Evolutionary conservation across 2,113 vertebrate genomes (phyloP).

Genomic region (Numida meleagris): DNA sequence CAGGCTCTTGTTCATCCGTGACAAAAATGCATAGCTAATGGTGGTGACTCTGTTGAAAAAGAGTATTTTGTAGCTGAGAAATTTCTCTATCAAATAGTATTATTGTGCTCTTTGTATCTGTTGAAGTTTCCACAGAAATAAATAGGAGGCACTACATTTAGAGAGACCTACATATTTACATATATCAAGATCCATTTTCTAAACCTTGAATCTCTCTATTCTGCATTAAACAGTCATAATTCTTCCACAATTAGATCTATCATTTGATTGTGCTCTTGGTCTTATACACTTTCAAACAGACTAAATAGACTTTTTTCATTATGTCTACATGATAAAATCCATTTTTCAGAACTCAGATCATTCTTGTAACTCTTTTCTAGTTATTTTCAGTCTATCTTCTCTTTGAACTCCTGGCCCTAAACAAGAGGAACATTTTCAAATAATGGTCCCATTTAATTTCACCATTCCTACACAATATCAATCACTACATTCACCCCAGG

Average conservation of each 20-base stretch:
- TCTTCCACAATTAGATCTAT: background rate
- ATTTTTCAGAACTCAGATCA: background rate
- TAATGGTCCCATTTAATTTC: background rate
- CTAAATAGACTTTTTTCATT: background rate
- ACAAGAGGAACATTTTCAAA: background rate
- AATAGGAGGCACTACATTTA: background rate
- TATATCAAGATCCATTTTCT: background rate
- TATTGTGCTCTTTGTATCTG: background rate
- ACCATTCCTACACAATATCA: background rate
- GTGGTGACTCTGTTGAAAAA: background rate
- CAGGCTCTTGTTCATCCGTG: background rate
- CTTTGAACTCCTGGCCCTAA: background rate
- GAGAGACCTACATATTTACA: background rate
- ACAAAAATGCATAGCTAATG: background rate
- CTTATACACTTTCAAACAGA: background rate
- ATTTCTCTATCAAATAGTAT: no score
- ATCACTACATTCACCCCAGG: background rate
- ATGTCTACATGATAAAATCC: background rate
- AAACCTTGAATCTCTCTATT: background rate
- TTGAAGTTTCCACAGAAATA: background rate
- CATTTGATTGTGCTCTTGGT: background rate
- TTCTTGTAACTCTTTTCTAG: background rate
- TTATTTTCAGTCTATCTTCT: background rate
- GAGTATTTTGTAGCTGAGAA: background rate
- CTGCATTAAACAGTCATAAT: background rate